Conservation (phyloP, 2,888 invertebrate species). For the Schizaphis graminum region DNA sequence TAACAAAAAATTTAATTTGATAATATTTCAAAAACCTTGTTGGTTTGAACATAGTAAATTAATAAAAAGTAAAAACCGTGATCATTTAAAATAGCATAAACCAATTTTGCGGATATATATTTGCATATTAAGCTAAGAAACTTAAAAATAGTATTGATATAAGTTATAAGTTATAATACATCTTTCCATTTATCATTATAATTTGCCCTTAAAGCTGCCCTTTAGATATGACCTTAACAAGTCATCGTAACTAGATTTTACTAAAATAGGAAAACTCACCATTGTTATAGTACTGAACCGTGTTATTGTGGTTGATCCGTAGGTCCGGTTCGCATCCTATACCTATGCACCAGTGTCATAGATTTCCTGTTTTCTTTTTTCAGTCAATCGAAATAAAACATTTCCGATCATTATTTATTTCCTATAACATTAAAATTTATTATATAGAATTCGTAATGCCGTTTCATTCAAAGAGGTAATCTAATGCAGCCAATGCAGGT, state of each 20-base stretch:
- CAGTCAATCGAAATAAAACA: slow-evolving; percentile 56
- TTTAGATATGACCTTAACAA: slow-evolving; percentile 21
- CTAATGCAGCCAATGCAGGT: not conserved
- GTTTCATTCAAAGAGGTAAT: not conserved
- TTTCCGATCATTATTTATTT: slow-evolving; percentile 47
- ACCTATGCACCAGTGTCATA: not conserved
- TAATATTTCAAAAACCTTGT: not conserved
- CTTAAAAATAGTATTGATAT: not conserved
- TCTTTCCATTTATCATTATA: not conserved
- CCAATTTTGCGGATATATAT: not conserved
- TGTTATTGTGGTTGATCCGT: slow-evolving; percentile 62
- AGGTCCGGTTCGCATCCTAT: slow-evolving; percentile 58
- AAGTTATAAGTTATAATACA: not conserved
- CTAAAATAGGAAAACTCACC: slow-evolving; percentile 37
- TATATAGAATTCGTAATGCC: slow-evolving; percentile 34
- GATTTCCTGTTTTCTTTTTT: slow-evolving; percentile 64
- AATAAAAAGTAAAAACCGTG: not conserved
- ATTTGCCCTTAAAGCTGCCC: slow-evolving; percentile 12
- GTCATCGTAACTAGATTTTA: slow-evolving; percentile 23
- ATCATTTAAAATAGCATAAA: not conserved
- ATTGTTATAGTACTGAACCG: slow-evolving; percentile 49
- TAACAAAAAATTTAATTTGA: not conserved
- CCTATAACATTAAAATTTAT: slow-evolving; percentile 43
- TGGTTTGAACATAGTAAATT: not conserved
- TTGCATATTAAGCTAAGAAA: not conserved